These are phyloP conservation scores for Amia ocellicauda DNA, from an alignment of 2,113 vertebrate species.

Conservation along the genomic window DNA sequence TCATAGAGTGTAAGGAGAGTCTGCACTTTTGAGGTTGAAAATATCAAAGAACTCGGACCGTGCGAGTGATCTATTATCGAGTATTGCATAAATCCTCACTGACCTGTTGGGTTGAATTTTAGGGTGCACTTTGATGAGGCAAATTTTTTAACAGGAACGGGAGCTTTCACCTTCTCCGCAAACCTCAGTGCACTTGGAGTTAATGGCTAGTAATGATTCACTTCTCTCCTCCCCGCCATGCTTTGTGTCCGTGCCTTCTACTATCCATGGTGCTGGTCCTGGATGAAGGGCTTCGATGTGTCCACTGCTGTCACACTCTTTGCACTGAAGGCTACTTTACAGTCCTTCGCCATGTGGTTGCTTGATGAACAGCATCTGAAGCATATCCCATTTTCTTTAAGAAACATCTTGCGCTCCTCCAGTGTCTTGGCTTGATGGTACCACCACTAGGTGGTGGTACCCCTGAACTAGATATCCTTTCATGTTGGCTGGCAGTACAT, in stretches of 20 bases:
- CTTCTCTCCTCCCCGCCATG: conserved; percentile 8
- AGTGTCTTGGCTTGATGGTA: no score
- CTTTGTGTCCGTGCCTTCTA: background rate
- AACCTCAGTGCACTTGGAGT: conserved; percentile 10
- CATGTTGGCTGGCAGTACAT: no score
- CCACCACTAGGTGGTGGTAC: no score
- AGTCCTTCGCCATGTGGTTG: no score
- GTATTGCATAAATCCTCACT: conserved; percentile 11
- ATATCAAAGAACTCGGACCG: conserved; percentile 26
- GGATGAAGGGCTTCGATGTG: conserved; percentile 17
- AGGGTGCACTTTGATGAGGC: conserved; percentile 22
- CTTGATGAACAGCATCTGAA: no score
- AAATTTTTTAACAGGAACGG: conserved; percentile 25
- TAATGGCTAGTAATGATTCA: background rate
- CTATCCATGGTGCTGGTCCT: conserved; percentile 3
- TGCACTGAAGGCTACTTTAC: background rate
- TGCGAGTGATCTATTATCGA: conserved; percentile 20
- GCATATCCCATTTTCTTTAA: no score
- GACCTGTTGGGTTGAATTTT: conserved; percentile 5
- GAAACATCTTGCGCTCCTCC: no score
- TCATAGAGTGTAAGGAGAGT: conserved; percentile 5
- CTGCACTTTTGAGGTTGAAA: conserved; percentile 5
- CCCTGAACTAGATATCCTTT: no score
- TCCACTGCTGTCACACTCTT: conserved; percentile 9
- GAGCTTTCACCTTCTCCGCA: no score